These are phyloP conservation scores for Agrochola lychnidis DNA, from an alignment of 2,888 invertebrate genomes.

Conservation along the genomic window DNA sequence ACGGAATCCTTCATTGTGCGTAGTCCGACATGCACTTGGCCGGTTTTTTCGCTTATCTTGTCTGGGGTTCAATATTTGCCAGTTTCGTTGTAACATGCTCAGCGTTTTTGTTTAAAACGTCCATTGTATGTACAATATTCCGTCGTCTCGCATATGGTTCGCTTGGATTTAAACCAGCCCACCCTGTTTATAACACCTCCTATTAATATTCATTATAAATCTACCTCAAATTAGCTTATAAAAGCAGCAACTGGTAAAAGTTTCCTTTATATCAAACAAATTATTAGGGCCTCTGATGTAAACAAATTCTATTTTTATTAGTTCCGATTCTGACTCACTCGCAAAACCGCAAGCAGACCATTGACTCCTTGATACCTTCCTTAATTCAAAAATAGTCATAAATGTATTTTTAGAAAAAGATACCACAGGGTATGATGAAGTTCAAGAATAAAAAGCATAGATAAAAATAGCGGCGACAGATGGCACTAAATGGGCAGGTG, in stretches of 20 bases:
- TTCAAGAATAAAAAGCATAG: slow-evolving; percentile 42
- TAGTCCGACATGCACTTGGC: too few relatives aligned
- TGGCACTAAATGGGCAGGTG: slow-evolving; percentile 72
- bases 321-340: slow-evolving; percentile 7
- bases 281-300: not conserved
- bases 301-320: slow-evolving; percentile 20
- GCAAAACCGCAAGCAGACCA: slow-evolving; percentile 21
- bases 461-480: slow-evolving; percentile 65
- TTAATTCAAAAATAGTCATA: slow-evolving; percentile 32
- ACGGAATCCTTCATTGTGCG: too few relatives aligned
- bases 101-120: slow-evolving; percentile 3
- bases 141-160: not conserved
- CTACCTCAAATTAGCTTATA: not conserved
- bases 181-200: not conserved
- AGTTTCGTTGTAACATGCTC: slow-evolving; percentile 7
- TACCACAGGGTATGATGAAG: slow-evolving; percentile 27
- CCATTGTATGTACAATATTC: not conserved
- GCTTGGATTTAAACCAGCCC: slow-evolving; percentile 1
- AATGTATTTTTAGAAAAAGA: slow-evolving; percentile 32
- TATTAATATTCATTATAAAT: not conserved
- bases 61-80: slow-evolving; percentile 35
- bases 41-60: slow-evolving; percentile 18
- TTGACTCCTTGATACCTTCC: slow-evolving; percentile 17
- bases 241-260: not conserved
- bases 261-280: slow-evolving; percentile 5